Conservation (phyloP, 2,113 vertebrate genomes). For the Accipiter cooperii region DNA sequence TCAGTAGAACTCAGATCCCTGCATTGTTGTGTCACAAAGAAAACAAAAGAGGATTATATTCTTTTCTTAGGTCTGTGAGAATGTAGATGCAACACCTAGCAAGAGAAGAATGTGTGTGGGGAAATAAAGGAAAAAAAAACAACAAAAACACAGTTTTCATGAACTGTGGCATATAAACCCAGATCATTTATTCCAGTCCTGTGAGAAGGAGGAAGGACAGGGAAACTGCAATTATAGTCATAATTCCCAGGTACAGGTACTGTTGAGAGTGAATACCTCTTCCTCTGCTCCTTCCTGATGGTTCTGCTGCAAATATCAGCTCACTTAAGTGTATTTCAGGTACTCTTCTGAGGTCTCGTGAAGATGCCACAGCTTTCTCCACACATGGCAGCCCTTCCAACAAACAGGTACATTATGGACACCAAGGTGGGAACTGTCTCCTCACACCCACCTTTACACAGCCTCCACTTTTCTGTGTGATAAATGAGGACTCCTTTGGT, state of each 20-base stretch:
- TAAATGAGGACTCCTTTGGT: background rate
- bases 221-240: background rate
- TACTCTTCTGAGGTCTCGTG: background rate
- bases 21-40: background rate
- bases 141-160: background rate
- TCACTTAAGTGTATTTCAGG: background rate
- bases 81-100: background rate
- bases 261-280: background rate
- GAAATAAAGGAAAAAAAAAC: background rate
- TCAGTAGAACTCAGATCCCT: background rate
- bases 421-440: background rate
- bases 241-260: background rate
- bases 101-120: background rate
- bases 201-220: background rate
- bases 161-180: background rate
- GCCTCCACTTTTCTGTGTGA: background rate
- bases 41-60: background rate
- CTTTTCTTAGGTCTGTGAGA: background rate
- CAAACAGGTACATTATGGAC: background rate
- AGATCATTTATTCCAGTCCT: background rate
- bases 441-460: background rate
- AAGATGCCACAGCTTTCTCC: background rate
- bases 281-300: background rate
- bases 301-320: background rate
- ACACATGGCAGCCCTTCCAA: background rate